Base-by-base conservation (phyloP, 2,888 invertebrate genomes). In the Pristionchus entomophagus region DNA sequence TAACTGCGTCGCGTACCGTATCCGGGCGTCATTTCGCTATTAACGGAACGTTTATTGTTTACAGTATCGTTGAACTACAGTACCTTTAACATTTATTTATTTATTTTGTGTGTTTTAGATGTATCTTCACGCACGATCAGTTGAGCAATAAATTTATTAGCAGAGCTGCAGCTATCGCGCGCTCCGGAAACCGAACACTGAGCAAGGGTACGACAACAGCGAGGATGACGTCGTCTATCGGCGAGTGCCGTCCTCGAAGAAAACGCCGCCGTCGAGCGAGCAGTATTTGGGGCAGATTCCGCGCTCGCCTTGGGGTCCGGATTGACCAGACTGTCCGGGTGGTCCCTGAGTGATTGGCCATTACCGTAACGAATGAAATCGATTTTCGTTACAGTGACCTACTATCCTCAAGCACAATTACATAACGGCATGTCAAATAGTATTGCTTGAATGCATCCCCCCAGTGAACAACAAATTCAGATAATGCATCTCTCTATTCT, bases 191-290 rank as follows among this genome's bases (percentile, higher is more conserved):
- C 49, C 49, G 51, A 80, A 51, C 78, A 51, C 29, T 80, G 78
- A 51, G 32, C 51, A 80, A 51, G 32, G 49, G 51, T 51, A 51
- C 19, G 19, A 80, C 29, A 32, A 51, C 17, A 51, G 17, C 35
- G 35, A 45, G 45, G 14, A 45, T 65, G 22, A 17, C 19, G 19
- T 19, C 35, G 41, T 59, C 59, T 89, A 90, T 62, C 90, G 89
- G 14, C 90, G 87, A 35, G 92, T 92, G 73, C 91, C 92, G 88
- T 92, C 92, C 87, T 92, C 91, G 89, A 92, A 92, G 91, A 92
- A 92, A 84, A 92, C 89, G 35, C 92, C 92, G 62, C 92, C 92
- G 88, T 92, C 92, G 77, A 92, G 86, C 45, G 92, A 90, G 86
- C 91, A 92, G 86, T 92, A 92, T 86, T 91, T 91, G 73, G 89